Evolutionary conservation across 2,797 vertebrate genomes (phyloP), one percentile per base, ranked within the genome.

Genomic region (Lutra lutra): DNA sequence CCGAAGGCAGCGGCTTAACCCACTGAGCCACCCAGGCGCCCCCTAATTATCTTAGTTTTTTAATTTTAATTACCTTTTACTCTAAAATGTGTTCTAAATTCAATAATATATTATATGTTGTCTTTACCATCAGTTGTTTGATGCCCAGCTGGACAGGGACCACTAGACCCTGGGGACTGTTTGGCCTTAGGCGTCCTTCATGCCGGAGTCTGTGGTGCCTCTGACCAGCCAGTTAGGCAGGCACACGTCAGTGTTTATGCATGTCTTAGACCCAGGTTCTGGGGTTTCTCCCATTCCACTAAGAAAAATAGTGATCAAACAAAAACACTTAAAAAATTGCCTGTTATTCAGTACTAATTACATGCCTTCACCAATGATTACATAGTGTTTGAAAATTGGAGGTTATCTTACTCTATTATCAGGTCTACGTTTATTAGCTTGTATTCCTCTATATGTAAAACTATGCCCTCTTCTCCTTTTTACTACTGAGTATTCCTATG

Each of bases 71-170:
- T 75, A 58, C 23, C 25, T 90, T 15, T 92, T 84, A 68, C 13
- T 84, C 56, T 58, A 64, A 80, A 89, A 73, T 72, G 4, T 92
- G 17, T 38, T 79, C 17, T 35, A 73, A 51, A 68, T 73, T 68
- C 11, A 58, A 79, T 38, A 54, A 73, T 21, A 54, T 35, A 73
- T 48, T 40, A 21, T 35, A 84, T 51, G n/a, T 20, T 72, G n/a
- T 51, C 38, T 80, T 80, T 64, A 66, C 13, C 70, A 77, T 18
- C 51, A 77, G 46, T 6, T 58, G 17, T 8, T 66, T 73, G 17
- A 38, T 12, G 46, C 25, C 5, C 2, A 23, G 27, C n/a, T 48
- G 10, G 20, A 38, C 27, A 29, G 2, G 38, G 20, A 29, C 8
- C 21, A 35, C 38, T 48, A 14, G 75, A 56, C 0, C 21, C 1